Percentiles rank a stretch among this genome's conserved stretches.
Conservation (phyloP, 2,113 vertebrate genomes). For the Gyps fulvus region DNA sequence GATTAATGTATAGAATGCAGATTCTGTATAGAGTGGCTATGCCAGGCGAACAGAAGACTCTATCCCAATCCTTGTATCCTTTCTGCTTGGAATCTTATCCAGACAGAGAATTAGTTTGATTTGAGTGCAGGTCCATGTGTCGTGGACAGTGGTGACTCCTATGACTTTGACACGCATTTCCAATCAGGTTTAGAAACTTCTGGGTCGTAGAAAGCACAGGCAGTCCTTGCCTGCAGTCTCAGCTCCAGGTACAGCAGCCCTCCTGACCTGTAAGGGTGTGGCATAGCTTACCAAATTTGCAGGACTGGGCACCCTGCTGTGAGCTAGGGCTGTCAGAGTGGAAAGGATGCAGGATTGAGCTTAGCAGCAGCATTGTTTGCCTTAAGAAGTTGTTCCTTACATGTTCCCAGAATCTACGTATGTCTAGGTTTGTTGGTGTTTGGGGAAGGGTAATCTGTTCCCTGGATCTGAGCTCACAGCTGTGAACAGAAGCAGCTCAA, state of each 20-base stretch:
- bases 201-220: background rate
- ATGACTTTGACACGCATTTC: background rate
- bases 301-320: background rate
- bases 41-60: background rate
- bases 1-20: background rate
- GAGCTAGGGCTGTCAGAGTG: background rate
- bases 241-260: background rate
- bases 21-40: background rate
- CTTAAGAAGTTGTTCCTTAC: background rate
- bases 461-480: background rate
- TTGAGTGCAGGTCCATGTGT: background rate
- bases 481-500: background rate
- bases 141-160: background rate
- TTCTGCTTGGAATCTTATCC: background rate
- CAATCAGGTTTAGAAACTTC: background rate
- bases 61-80: background rate
- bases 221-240: background rate
- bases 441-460: background rate
- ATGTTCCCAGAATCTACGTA: background rate
- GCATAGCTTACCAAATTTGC: background rate
- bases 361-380: background rate
- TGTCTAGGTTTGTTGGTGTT: background rate
- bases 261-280: background rate
- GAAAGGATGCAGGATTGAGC: background rate
- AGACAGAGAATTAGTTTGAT: background rate